Evolutionary conservation across 2,888 invertebrate genomes (phyloP).

Genomic region (Chloroclystis v-ata): DNA sequence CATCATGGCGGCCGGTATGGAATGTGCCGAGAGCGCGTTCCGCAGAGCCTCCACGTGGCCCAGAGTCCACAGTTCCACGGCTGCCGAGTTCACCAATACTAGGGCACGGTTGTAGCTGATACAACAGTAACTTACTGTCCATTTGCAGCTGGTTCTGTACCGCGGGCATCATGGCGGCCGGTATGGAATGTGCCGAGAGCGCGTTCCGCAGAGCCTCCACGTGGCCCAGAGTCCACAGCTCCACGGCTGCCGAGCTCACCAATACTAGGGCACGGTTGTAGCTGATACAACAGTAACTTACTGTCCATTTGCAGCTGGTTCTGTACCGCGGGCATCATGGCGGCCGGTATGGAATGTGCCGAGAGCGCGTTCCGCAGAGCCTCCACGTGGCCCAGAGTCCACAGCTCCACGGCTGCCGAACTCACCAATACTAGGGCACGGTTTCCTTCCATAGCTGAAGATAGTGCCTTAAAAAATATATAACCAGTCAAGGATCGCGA

Average conservation of each 20-base stretch:
- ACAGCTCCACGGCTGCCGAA: slow-evolving; percentile 37
- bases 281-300: slow-evolving; percentile 38
- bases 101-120: slow-evolving; percentile 44
- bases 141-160: slow-evolving; percentile 36
- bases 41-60: slow-evolving; percentile 52
- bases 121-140: slow-evolving; percentile 38
- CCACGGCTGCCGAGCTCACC: slow-evolving; percentile 41
- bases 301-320: slow-evolving; percentile 41
- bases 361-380: slow-evolving; percentile 44
- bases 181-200: slow-evolving; percentile 36
- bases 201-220: slow-evolving; percentile 46
- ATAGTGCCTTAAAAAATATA: slow-evolving; percentile 41
- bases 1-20: slow-evolving; percentile 40
- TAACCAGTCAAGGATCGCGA: too few species aligned
- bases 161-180: slow-evolving; percentile 38
- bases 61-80: slow-evolving; percentile 34
- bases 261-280: slow-evolving; percentile 42
- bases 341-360: slow-evolving; percentile 40
- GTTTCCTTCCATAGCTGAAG: slow-evolving; percentile 47
- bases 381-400: slow-evolving; percentile 46
- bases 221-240: slow-evolving; percentile 34
- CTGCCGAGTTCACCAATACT: slow-evolving; percentile 42
- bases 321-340: slow-evolving; percentile 37
- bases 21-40: slow-evolving; percentile 26
- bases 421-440: slow-evolving; percentile 44